phyloP scores from a whole-genome alignment of 2,797 vertebrate genomes.

The Selene dorsalis region DNA sequence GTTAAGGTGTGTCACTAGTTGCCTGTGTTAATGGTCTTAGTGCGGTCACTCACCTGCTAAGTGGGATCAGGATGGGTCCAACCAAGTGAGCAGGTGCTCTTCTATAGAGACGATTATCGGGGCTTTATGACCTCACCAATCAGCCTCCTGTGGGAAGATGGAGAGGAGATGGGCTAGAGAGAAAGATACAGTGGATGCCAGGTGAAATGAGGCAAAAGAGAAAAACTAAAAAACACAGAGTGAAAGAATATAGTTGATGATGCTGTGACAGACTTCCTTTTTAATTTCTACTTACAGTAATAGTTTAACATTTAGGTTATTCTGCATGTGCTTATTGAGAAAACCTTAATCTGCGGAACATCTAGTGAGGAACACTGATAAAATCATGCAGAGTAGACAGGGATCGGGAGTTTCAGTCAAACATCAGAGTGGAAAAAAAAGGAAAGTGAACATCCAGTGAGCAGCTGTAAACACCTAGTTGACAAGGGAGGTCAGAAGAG shows the following conservation, averaged over 20 bases:
- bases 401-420: too few species aligned
- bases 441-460: too few species aligned
- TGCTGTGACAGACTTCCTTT: not conserved
- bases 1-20: constrained; percentile 60
- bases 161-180: constrained; percentile 5
- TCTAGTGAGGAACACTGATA: too few species aligned
- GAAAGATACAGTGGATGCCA: not conserved
- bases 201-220: not conserved
- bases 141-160: constrained; percentile 18
- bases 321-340: not conserved
- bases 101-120: constrained; percentile 68
- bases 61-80: constrained; percentile 69
- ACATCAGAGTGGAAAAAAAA: too few species aligned
- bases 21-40: constrained; percentile 74
- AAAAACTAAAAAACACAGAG: not conserved
- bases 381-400: too few species aligned
- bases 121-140: constrained; percentile 62
- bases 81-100: constrained; percentile 61
- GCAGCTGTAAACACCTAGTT: not conserved
- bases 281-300: not conserved
- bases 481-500: not conserved
- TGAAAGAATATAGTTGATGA: not conserved
- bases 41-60: constrained; percentile 73
- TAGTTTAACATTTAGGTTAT: not conserved
- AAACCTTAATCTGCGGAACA: not conserved